Evolutionary conservation across 2,113 vertebrate species (phyloP), one percentile per base, ranked within the genome.

Genomic region (Corythoichthys intestinalis): DNA sequence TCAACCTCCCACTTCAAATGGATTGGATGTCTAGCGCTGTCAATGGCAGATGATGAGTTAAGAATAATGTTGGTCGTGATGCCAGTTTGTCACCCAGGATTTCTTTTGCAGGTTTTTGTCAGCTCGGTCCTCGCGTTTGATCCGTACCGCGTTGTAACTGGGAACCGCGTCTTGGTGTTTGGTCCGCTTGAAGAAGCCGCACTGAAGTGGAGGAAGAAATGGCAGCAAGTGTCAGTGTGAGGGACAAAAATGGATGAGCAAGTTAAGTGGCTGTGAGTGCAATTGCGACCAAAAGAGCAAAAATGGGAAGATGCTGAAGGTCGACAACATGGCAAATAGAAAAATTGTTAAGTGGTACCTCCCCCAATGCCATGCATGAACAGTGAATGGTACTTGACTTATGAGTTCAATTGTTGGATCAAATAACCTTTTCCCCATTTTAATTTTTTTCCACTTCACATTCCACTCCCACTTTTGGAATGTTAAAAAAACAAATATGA

Each of bases 41-140:
- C 20, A 28, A 28, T 28, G 20, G 20, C 20, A 28, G 20, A 28
- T 28, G 20, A 28, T 28, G 53, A 70, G 75, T 91, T 95, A 96
- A 37, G 95, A 96, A 82, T 94, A 96, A 79, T 93, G 95, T 89
- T 95, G 91, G 41, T 95, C 94, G 85, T 95, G 93, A 68, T 91
- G 94, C 96, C 96, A 97, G 72, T 91, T 95, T 63, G 95, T 96
- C 90, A 95, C 88, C 96, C 96, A 98, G 71, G 94, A 92, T 84
- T 98, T 97, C 90, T 94, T 96, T 77, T 94, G 93, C 47, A 81
- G 75, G 71, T 89, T 89, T 70, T 93, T 94, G 75, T 90, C 84
- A 15, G 81, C 88, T 57, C 93, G 91, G 71, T 96, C 94, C 74
- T 95, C 94, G 77, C 95, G 93, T 35, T 89, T 94, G 85, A 98